These are phyloP conservation scores for Grallaria varia DNA, from an alignment of 2,113 vertebrate genomes.

Conservation along the genomic window DNA sequence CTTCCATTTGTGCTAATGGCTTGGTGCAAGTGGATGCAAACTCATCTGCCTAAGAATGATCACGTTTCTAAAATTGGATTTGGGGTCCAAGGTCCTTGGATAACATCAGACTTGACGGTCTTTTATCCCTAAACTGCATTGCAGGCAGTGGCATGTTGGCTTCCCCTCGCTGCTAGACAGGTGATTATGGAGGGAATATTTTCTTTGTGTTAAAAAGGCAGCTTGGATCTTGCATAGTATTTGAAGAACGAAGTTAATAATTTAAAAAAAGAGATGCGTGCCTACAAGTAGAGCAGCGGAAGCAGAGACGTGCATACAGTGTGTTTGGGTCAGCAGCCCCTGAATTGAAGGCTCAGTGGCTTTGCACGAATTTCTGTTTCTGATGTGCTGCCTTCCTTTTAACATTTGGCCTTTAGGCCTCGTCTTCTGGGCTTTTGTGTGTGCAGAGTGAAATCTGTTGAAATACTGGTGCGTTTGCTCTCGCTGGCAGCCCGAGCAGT, in stretches of 20 bases:
- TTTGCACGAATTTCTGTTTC: rapidly evolving
- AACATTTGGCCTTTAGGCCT: background rate
- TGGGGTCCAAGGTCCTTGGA: background rate
- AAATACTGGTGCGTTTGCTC: background rate
- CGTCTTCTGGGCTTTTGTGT: background rate
- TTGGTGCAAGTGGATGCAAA: background rate
- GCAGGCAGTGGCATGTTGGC: rapidly evolving
- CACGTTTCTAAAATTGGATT: background rate
- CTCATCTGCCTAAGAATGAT: background rate
- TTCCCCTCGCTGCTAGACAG: background rate
- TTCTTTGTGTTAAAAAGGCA: background rate
- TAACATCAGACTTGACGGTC: background rate
- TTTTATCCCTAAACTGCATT: background rate
- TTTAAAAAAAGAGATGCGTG: background rate
- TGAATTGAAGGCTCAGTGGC: background rate
- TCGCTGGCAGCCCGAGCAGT: background rate
- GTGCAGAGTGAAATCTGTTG: background rate
- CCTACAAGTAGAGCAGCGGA: background rate
- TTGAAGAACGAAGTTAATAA: background rate
- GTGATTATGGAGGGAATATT: background rate
- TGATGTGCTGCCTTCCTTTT: background rate
- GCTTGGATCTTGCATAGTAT: background rate
- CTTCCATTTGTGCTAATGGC: background rate
- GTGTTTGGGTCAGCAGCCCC: background rate
- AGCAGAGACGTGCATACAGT: rapidly evolving